phyloP scores from a whole-genome alignment of 2,888 invertebrate species.

The Macaria notata region DNA sequence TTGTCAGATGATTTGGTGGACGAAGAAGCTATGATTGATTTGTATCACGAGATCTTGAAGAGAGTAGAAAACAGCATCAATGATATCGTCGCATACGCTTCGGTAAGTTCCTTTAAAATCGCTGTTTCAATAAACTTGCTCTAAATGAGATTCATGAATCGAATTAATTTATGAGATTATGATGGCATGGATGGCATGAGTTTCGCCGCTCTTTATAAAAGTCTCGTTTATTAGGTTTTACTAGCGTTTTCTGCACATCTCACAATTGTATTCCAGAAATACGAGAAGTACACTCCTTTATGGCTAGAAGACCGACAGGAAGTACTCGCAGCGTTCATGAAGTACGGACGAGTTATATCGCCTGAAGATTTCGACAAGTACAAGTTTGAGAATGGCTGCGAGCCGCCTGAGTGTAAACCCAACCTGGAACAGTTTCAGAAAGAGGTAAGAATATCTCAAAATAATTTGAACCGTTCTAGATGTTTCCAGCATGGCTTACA shows the following conservation, averaged over 20 bases:
- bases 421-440: constrained; percentile 87
- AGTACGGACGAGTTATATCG: constrained; percentile 88
- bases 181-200: too few species aligned
- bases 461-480: too few species aligned
- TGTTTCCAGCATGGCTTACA: too few species aligned
- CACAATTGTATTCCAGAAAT: constrained; percentile 57
- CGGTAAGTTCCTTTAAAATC: constrained; percentile 45
- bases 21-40: constrained; percentile 82
- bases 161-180: too few species aligned
- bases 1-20: constrained; percentile 81
- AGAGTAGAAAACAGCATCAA: constrained; percentile 72
- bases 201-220: too few species aligned
- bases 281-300: constrained; percentile 87
- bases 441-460: constrained; percentile 69
- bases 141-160: too few species aligned
- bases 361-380: constrained; percentile 86
- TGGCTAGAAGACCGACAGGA: constrained; percentile 92
- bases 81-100: constrained; percentile 62
- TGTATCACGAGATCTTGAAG: constrained; percentile 79
- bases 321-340: constrained; percentile 88
- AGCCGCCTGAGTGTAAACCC: constrained; percentile 83
- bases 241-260: too few species aligned
- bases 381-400: constrained; percentile 65
- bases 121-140: background rate
- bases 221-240: too few species aligned